Conservation (phyloP, 2,113 vertebrate genomes). For the Picathartes gymnocephalus region DNA sequence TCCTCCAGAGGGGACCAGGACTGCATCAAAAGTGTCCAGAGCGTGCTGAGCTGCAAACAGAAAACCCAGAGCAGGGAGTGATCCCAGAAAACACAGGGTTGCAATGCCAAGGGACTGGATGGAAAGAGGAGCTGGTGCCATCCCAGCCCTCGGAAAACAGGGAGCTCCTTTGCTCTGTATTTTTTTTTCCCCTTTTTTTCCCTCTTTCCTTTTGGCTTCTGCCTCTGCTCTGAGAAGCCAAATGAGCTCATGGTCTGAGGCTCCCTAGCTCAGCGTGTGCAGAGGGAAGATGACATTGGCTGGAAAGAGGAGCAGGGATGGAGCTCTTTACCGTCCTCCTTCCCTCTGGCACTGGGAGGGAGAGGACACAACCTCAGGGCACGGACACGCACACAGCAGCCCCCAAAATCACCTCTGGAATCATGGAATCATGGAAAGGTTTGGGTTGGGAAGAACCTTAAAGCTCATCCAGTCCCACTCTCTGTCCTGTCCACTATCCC, state of each 20-base stretch:
- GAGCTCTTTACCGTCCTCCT: neutral
- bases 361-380: neutral
- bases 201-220: conserved; percentile 12
- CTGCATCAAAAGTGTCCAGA: neutral
- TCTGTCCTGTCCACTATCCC: neutral
- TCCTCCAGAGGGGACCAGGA: neutral
- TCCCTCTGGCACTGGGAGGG: neutral
- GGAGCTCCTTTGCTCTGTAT: neutral
- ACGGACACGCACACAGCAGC: neutral
- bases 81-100: neutral
- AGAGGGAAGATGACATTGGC: neutral
- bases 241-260: conserved; percentile 60
- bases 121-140: conserved; percentile 1
- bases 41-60: neutral
- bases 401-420: neutral
- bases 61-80: neutral
- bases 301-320: neutral
- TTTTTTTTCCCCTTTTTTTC: neutral
- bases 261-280: neutral
- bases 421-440: neutral
- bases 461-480: neutral
- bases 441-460: neutral
- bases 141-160: neutral
- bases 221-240: neutral
- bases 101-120: neutral